phyloP scores from a whole-genome alignment of 2,797 vertebrate species.

The Pangasius krempfi region DNA sequence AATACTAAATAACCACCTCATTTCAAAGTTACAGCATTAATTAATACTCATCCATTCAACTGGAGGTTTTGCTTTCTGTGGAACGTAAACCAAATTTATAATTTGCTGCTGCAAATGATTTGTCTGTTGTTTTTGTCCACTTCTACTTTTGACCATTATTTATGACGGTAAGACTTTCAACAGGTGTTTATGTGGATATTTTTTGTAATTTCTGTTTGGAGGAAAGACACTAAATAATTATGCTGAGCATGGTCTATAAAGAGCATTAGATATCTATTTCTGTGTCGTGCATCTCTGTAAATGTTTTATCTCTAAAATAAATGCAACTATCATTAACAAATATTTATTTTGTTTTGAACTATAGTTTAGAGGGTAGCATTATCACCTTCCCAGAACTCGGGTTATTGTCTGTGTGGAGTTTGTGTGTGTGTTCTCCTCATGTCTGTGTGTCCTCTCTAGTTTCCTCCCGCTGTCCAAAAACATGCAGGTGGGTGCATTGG shows the following conservation, averaged over 20 bases:
- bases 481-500: background rate
- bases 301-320: constrained; percentile 72
- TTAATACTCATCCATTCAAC: background rate
- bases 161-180: constrained; percentile 46
- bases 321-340: constrained; percentile 55
- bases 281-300: constrained; percentile 65
- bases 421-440: background rate
- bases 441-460: background rate
- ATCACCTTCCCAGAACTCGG: background rate
- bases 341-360: constrained; percentile 15
- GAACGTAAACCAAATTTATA: constrained; percentile 35
- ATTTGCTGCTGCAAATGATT: constrained; percentile 43
- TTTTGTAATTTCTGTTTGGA: constrained; percentile 50
- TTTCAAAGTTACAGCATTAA: background rate
- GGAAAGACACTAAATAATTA: constrained; percentile 40
- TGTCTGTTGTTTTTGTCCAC: constrained; percentile 32
- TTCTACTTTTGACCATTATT: constrained; percentile 48
- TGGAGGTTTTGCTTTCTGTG: background rate
- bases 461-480: no score
- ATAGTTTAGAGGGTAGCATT: background rate
- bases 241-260: constrained; percentile 53
- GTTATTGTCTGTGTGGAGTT: background rate
- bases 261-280: constrained; percentile 45
- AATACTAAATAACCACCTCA: background rate
- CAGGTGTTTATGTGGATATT: constrained; percentile 43